Base-by-base conservation (phyloP, 2,113 vertebrate genomes). In the Bubo scandiacus region DNA sequence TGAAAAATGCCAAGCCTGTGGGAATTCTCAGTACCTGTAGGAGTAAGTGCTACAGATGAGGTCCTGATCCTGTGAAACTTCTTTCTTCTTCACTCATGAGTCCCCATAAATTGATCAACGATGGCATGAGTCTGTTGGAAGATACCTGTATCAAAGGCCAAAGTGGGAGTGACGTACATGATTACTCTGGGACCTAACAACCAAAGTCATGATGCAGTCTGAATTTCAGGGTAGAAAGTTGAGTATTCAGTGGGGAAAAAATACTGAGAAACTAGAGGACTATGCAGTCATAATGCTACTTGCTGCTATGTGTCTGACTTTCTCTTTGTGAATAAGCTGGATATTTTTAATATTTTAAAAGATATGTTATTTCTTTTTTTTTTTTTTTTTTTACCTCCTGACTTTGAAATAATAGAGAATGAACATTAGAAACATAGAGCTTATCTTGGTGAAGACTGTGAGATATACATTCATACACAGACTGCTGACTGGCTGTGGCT, bases 11-110 rank as follows among this genome's bases (percentile, higher is more conserved):
- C 62, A 84, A 78, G 43, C 8, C 49, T 75, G 43, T 91, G 54
- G 83, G 57, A 86, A 91, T 79, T 96, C 74, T 89, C 89, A 92
- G 66, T 75, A n/a, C 79, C 49, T 82, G 91, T 96, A 81, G 83
- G 68, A 92, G 92, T 93, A 63, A 89, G 47, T 94, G 87, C 34
- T 88, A 87, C 62, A 94, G 80, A 80, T 59, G 88, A 71, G 82
- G 90, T 95, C 95, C 43, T 4, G 47, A 65, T 94, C 70, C 70
- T 95, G 65, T 87, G 70, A 94, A 91, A 72, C 71, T 92, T 92
- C 54, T 83, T 32, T 63, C 70, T 45, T 94, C 79, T 82, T 72
- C 32, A 72, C 45, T 75, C 75, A 74, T 1, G 8, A 75, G 30
- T 89, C 65, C 86, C n/a, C 79, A 36, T 63, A 75, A 92, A 91